Evolutionary conservation across 1,140 invertebrate genomes (phyloP).

Genomic region (Hyphantria cunea): DNA sequence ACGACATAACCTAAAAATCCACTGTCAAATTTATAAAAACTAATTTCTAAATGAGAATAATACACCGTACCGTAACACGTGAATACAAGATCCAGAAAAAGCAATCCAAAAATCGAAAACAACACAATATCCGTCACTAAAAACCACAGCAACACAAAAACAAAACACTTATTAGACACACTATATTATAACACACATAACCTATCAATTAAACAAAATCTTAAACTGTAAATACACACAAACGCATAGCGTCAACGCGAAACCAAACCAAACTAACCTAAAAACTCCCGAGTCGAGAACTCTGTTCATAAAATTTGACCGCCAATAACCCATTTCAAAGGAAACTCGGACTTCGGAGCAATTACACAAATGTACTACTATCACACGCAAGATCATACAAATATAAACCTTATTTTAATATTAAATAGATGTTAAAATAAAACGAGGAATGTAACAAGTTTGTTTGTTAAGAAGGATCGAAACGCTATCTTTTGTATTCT

Average conservation of each 20-base stretch:
- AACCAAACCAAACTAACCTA: conserved; percentile 70
- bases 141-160: conserved; percentile 27
- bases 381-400: conserved; percentile 11
- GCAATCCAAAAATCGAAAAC: conserved; percentile 31
- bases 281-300: conserved; percentile 39
- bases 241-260: conserved; percentile 43
- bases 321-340: conserved; percentile 60
- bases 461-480: conserved; percentile 44
- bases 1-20: neutral
- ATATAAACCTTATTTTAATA: conserved; percentile 28
- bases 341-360: conserved; percentile 52
- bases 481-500: conserved; percentile 65
- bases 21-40: neutral
- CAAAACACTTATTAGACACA: conserved; percentile 30
- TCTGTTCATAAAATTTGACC: conserved; percentile 71
- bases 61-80: conserved; percentile 20
- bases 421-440: conserved; percentile 30
- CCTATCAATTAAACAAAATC: conserved; percentile 44
- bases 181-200: conserved; percentile 30
- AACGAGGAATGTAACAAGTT: conserved; percentile 24
- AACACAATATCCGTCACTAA: conserved; percentile 19
- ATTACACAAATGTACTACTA: conserved; percentile 29
- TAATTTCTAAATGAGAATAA: neutral
- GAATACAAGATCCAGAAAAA: conserved; percentile 4
- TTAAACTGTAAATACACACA: conserved; percentile 33